phyloP scores from a whole-genome alignment of 1,140 invertebrate genomes.

The Heterodera schachtii region DNA sequence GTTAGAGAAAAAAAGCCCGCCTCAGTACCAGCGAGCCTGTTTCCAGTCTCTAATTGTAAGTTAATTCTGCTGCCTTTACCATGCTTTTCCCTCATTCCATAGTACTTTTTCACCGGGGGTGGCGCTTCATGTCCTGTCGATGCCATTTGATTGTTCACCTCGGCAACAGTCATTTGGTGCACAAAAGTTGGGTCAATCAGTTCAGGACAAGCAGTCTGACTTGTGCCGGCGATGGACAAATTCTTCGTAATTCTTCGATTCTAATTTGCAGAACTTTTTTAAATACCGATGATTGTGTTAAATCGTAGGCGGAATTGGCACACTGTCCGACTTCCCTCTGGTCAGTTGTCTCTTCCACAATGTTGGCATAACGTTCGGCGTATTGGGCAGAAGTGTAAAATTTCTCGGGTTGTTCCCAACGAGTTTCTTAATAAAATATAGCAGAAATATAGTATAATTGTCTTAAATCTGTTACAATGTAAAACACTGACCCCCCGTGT shows the following conservation, averaged over 20 bases:
- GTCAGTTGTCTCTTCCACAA: not conserved
- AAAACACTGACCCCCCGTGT: conserved; percentile 74
- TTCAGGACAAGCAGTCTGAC: no score
- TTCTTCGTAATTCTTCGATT: no score
- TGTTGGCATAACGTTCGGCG: conserved; percentile 38
- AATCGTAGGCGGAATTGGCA: not conserved
- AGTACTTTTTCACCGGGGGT: not conserved
- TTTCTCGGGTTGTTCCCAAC: conserved; percentile 64
- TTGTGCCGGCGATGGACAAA: no score
- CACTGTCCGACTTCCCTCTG: not conserved
- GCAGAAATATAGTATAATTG: conserved; percentile 4
- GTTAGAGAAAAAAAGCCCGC: no score
- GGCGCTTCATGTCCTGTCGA: not conserved
- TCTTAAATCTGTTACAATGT: not conserved
- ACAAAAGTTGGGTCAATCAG: not conserved
- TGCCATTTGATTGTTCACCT: conserved; percentile 3
- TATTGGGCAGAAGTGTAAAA: conserved; percentile 65
- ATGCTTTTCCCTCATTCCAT: not conserved
- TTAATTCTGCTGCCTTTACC: no score
- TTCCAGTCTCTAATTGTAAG: no score
- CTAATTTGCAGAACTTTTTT: no score
- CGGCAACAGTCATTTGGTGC: conserved; percentile 7
- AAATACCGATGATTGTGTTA: no score
- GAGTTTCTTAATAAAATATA: conserved; percentile 54
- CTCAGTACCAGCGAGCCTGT: no score